Evolutionary conservation across 2,113 vertebrate species (phyloP).

Genomic region (Noctilio leporinus): DNA sequence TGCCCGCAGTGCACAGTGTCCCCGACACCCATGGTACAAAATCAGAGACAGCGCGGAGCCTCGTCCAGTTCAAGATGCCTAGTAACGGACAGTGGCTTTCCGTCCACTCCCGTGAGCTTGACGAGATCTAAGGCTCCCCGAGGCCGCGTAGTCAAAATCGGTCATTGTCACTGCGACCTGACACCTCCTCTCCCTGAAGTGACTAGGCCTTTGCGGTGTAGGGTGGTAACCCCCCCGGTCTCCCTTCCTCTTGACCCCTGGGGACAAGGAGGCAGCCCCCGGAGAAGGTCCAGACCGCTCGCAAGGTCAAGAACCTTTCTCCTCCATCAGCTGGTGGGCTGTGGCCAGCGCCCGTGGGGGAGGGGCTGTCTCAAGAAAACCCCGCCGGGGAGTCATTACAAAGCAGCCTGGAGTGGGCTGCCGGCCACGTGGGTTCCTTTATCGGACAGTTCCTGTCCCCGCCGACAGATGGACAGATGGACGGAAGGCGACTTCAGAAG

Average conservation of each 20-base stretch:
- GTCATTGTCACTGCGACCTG: fast-evolving
- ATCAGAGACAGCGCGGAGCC: neutral
- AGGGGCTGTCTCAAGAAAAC: neutral
- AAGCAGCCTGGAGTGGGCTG: neutral
- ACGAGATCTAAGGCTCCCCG: neutral
- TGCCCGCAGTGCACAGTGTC: fast-evolving
- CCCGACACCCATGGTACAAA: neutral
- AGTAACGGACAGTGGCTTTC: neutral
- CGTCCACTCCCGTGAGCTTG: fast-evolving
- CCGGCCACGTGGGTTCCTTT: neutral
- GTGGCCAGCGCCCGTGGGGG: fast-evolving
- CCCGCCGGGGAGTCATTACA: too few species aligned
- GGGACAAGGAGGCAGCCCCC: neutral
- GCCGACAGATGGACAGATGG: neutral
- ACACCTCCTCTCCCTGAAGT: neutral
- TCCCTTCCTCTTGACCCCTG: neutral
- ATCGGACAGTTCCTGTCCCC: neutral
- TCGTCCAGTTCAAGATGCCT: neutral
- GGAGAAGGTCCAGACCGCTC: neutral
- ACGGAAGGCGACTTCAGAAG: neutral
- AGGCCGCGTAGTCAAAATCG: neutral
- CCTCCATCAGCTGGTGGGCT: neutral
- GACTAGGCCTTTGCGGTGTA: neutral
- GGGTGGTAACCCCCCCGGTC: neutral
- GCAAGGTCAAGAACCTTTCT: neutral